Base-by-base conservation (phyloP, 2,797 vertebrate species). In the Periparus ater region DNA sequence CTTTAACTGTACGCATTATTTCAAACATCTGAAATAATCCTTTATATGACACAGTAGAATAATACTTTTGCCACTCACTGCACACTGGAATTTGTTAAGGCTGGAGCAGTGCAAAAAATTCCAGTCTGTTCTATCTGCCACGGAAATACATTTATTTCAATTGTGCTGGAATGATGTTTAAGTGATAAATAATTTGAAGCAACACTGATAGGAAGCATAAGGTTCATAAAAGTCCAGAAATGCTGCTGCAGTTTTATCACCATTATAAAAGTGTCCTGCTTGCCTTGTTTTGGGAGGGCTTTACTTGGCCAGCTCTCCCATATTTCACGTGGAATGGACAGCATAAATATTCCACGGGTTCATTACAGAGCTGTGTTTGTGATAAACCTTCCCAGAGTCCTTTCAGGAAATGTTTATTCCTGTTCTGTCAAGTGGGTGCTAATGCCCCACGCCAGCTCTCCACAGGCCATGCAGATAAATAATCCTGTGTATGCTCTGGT, bases 1-100 rank as follows among this genome's bases (percentile, higher is more conserved):
- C 94, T 95, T 96, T 96, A 95, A 94, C 76, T 82, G 71, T 53
- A 34, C 54, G 82, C 82, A 63, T 93, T 90, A 95, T 86, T 96
- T 93, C 88, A 81, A 92, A 88, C 51, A 86, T 47, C 53, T 61
- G 67, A 96, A 92, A 92, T 68, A 96, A 88, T 88, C 91, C 73
- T 94, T 92, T 81, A 78, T 72, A 60, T 36, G 71, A 61, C 87
- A 91, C 80, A 61, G 73, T 29, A 78, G 79, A 88, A 93, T 84
- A 93, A 95, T 89, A 57, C 44, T 19, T 79, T 79, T 95, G 74
- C 77, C 78, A 62, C 54, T 96, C 67, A 36, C 51, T 76, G 89
- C 70, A 61, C 83, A 27, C 9, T 12, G 16, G 23, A 74, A 82
- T 79, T 96, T 88, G 85, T 82, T 67, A 47, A 92, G 7, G 18